Evolutionary conservation across 2,113 vertebrate genomes (phyloP), one percentile per base, ranked within the genome.

Genomic region (Ranitomeya variabilis): DNA sequence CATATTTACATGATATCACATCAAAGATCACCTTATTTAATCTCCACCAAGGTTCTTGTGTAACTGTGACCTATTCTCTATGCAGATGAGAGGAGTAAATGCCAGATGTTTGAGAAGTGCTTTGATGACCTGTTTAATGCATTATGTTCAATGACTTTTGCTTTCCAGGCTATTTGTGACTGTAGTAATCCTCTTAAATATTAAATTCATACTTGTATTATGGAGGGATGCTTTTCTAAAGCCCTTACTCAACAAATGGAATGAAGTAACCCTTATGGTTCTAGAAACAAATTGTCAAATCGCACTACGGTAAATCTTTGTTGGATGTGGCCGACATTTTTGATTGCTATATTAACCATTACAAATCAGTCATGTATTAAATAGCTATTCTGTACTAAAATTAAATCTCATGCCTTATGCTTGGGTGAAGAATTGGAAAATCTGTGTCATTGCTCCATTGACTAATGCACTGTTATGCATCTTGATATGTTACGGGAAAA

Each of bases 151-250:
- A 85, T 85, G 87, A 79, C 62, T 87, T 85, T 89, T 88, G 69
- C 87, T 83, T 88, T 89, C 60, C 71, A 57, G 31, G 87, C 87
- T 85, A 85, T 89, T 89, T 89, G 85, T 79, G 87, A 89, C 9
- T 66, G n/a, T n/a, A 10, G 67, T 89, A 89, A 89, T 89, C 87
- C 87, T 85, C 87, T 89, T 89, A 89, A 67, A 84, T 78, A 85
- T 73, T 89, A 85, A 89, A 89, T 85, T 89, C 74, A 89, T 89
- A 89, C 80, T 89, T 88, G 80, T 54, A 73, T 87, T 82, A 87
- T 73, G 67, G 55, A 82, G 55, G 66, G 79, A 83, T 88, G 80
- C 67, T 88, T 84, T 84, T 18, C 23, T 69, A 85, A 89, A 89
- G 82, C 87, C 6, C 54, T 55, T 69, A 67, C 60, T 79, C 15